Evolutionary conservation across 2,113 vertebrate species (phyloP).

Genomic region (Channa maculata): DNA sequence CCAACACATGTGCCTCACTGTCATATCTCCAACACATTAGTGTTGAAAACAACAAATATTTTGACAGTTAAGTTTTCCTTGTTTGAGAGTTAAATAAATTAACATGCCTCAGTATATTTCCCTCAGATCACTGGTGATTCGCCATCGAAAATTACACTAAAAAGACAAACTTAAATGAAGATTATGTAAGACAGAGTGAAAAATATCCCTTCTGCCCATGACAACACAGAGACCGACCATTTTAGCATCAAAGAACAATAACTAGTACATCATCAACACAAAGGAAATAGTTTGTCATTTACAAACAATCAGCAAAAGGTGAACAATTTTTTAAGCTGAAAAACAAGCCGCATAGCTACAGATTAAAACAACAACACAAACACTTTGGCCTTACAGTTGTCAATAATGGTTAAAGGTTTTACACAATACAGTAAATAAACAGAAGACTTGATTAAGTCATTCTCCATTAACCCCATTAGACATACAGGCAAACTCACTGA

Average conservation of each 20-base stretch:
- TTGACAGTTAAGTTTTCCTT: conserved; percentile 55
- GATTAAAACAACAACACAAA: conserved; percentile 3
- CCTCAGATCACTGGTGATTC: conserved; percentile 3
- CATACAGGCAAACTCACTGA: conserved; percentile 50
- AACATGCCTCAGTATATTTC: conserved; percentile 5
- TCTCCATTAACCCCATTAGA: conserved; percentile 63
- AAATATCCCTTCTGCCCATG: conserved; percentile 33
- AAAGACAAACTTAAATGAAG: background rate
- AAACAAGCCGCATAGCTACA: background rate
- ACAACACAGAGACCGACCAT: conserved; percentile 32
- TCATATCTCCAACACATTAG: conserved; percentile 75
- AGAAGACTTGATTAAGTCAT: conserved; percentile 52
- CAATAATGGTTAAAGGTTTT: background rate
- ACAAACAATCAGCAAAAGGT: conserved; percentile 21
- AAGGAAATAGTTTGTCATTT: background rate
- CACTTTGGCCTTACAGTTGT: background rate
- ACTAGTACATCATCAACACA: conserved; percentile 16
- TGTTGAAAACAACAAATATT: conserved; percentile 69
- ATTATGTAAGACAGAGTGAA: conserved; percentile 37
- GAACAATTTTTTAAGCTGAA: background rate
- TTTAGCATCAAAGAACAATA: conserved; percentile 31
- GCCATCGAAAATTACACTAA: conserved; percentile 15
- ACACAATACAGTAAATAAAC: background rate
- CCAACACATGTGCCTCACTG: conserved; percentile 82
- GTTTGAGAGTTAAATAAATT: conserved; percentile 21